These are phyloP conservation scores for Drosophila bifasciata DNA, from an alignment of 1,140 invertebrate genomes.

Conservation along the genomic window DNA sequence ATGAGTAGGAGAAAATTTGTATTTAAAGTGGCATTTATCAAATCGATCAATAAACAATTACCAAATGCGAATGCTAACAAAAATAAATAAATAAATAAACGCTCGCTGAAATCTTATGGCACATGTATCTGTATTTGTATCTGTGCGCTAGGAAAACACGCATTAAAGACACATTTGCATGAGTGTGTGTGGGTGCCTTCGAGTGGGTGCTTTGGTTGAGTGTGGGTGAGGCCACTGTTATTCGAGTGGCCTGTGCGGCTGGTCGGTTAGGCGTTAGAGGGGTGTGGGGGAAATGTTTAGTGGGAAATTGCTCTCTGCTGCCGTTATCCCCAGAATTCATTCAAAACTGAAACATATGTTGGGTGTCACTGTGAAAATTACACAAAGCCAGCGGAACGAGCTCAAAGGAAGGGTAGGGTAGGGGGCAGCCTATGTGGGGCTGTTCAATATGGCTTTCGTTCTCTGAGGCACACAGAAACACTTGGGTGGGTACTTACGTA, in stretches of 20 bases:
- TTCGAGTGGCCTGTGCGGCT: too few relatives aligned
- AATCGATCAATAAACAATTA: slow-evolving; percentile 77
- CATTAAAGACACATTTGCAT: slow-evolving; percentile 70
- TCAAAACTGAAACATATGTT: slow-evolving; percentile 75
- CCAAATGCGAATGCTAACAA: slow-evolving; percentile 29
- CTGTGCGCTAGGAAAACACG: slow-evolving; percentile 40
- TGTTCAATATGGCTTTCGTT: slow-evolving; percentile 22
- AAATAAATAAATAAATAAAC: slow-evolving; percentile 51
- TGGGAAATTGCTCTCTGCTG: slow-evolving; percentile 59
- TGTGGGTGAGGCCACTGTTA: slow-evolving; percentile 24
- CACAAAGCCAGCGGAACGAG: slow-evolving; percentile 18
- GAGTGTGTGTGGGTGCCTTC: slow-evolving; percentile 8
- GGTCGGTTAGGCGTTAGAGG: not conserved
- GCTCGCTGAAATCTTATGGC: slow-evolving; percentile 36
- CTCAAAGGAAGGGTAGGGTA: not conserved
- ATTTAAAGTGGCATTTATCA: slow-evolving; percentile 60
- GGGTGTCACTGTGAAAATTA: slow-evolving; percentile 71
- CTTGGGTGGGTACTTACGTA: slow-evolving; percentile 36
- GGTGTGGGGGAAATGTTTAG: slow-evolving; percentile 60
- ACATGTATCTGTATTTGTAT: slow-evolving; percentile 46
- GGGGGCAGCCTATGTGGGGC: not conserved
- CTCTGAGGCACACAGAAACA: not conserved
- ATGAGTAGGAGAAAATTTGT: slow-evolving; percentile 10
- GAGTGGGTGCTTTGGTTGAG: slow-evolving; percentile 15
- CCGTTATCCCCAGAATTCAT: slow-evolving; percentile 70